Base-by-base conservation (phyloP, 1,140 invertebrate genomes). In the Zaprionus taronus region DNA sequence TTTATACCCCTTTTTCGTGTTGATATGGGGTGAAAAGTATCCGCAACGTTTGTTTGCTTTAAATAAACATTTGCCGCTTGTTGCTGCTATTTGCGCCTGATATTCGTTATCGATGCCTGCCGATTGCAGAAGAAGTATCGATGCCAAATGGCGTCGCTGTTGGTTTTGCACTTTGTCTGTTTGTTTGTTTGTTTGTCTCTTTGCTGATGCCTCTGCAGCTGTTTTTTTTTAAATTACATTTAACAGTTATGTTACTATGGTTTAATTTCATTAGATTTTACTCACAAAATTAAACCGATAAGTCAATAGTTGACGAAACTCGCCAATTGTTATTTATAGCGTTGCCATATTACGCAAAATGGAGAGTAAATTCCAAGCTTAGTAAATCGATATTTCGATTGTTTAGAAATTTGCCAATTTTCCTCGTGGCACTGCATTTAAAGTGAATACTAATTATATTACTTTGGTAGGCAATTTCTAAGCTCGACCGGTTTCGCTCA, bases 61-160 rank as follows among this genome's bases (percentile, higher is more conserved):
- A 81, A 89, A 79, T 84, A 89, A 89, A 84, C 81, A 79, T 65
- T 67, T 41, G 31, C 57, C 31, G 55, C 66, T 81, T 81, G 66
- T n/a, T 41, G 78, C 81, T 75, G 49, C 41, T 47, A 64, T 67
- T 38, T 41, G 38, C 1, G 9, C 47, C 20, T 24, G 44, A 53
- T 66, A 57, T 87, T 78, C 80, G 73, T 63, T 77, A 34, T 72
- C 53, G 70, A 34, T 64, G 56, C 47, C 47, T 47, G 41, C 20
- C 28, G 38, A 34, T 68, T 62, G 49, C 28, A 72, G 57, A 66
- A 67, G 63, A 66, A 72, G 63, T 67, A 67, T 74, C 57, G 65
- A 62, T 69, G 49, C 65, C 72, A 24, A 36, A 36, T 26, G 36
- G 22, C 24, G 41, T 53, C 24, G 17, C 26, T 57, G 17, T 51